A percentile compares a stretch with the other conserved stretches of the same genome.
These are phyloP conservation scores for Ephialtes manifestator DNA, from an alignment of 2,888 invertebrate species.

Conservation along the genomic window DNA sequence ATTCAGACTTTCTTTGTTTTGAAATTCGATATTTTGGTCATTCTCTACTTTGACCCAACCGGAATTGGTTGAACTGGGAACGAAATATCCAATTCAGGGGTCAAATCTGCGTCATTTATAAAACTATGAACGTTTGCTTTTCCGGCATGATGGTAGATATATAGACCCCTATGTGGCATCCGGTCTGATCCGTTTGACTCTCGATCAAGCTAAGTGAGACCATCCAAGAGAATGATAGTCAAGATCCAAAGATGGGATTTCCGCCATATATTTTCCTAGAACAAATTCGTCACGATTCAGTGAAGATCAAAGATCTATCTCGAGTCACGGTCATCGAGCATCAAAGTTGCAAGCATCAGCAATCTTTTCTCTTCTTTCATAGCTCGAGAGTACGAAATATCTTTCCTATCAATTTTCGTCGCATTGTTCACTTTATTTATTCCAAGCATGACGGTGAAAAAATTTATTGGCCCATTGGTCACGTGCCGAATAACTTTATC, in stretches of 20 bases:
- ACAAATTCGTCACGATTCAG: slow-evolving; percentile 79
- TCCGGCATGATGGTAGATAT: background rate
- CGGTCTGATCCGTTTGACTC: slow-evolving; percentile 1
- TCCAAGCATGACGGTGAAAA: slow-evolving; percentile 26
- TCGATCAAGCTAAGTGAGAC: slow-evolving; percentile 21
- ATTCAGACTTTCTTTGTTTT: too few relatives aligned
- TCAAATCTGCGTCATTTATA: background rate
- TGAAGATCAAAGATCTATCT: slow-evolving; percentile 35
- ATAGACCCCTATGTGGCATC: slow-evolving; percentile 24
- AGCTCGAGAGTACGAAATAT: slow-evolving; percentile 28
- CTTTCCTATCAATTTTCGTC: slow-evolving; percentile 13
- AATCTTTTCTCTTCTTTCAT: slow-evolving; percentile 21
- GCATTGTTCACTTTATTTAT: slow-evolving; percentile 40
- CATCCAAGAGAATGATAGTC: slow-evolving; percentile 34
- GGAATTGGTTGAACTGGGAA: too few relatives aligned
- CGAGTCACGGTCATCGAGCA: slow-evolving; percentile 20
- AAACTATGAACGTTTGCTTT: background rate
- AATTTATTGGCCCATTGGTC: slow-evolving; percentile 42
- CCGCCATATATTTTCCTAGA: slow-evolving; percentile 40
- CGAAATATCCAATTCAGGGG: too few relatives aligned
- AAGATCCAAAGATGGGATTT: slow-evolving; percentile 44
- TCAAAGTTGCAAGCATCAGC: slow-evolving; percentile 2
- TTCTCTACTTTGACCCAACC: too few relatives aligned
- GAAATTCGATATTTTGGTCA: too few relatives aligned
- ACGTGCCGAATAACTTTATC: slow-evolving; percentile 48